Evolutionary conservation across 2,797 vertebrate genomes (phyloP), one percentile per base, ranked within the genome.

Genomic region (Hapalemur alaotrensis): DNA sequence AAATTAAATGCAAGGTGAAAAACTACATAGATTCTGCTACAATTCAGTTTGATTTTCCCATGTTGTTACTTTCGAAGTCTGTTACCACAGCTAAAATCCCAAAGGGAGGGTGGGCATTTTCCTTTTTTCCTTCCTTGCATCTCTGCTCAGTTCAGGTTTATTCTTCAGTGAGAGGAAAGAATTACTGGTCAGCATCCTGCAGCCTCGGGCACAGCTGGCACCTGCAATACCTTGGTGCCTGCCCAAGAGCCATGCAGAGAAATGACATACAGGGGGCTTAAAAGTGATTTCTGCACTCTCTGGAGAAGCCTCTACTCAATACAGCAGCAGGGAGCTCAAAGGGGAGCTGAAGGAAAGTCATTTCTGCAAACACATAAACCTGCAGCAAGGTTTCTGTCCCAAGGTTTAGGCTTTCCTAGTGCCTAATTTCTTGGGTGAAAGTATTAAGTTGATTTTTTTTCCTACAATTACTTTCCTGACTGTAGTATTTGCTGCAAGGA

Each of bases 71-170:
- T 57, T 75, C 11, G 15, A 95, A 84, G 46, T 63, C 54, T 73
- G 25, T 73, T 52, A 22, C 38, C 48, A 94, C 4, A 65, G 75
- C n/a, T 86, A 63, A 80, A 84, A 46, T 0, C 32, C n/a, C 22
- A 57, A 86, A 72, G 8, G 30, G 73, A 35, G 14, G 10, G 32
- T 5, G 8, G 12, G 1, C 2, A 32, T 93, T 87, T 91, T 90
- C n/a, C 18, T 43, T 10, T 43, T 89, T 72, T 72, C 15, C 8
- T 22, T 96, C 43, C 8, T 88, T 63, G 23, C 75, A 9, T 83
- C 75, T 80, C 54, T 69, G 89, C 50, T 97, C 75, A 93, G 30
- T 73, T 95, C 85, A 83, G n/a, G 79, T 84, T 95, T 93, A 91
- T 89, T 96, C 54, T 95, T 96, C 14, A 79, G 38, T 35, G 32